A percentile compares a stretch with the other conserved stretches of the same genome.
Evolutionary conservation across 1,140 invertebrate genomes (phyloP).

Genomic region (Centruroides sculpturatus): DNA sequence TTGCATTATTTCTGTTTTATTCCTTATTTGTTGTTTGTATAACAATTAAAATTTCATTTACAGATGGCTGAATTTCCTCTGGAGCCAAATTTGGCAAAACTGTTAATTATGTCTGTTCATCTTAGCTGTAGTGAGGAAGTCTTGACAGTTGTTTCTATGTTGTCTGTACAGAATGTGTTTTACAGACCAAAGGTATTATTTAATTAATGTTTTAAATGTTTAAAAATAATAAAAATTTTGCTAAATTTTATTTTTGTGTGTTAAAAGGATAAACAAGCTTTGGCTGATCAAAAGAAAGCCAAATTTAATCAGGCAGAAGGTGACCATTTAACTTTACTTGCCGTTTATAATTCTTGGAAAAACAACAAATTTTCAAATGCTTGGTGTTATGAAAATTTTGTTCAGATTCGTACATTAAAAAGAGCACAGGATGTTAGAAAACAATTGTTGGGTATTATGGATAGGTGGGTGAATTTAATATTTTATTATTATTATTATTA

Average conservation of each 20-base stretch:
- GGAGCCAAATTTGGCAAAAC: conserved; percentile 97
- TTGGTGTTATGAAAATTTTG: conserved; percentile 99
- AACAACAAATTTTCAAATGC: conserved; percentile 98
- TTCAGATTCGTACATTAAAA: conserved; percentile 88
- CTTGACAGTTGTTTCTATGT: conserved; percentile 95
- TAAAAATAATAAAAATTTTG: not conserved
- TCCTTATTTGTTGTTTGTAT: too few species aligned
- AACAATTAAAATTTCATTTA: conserved; percentile 16
- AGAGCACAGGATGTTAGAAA: conserved; percentile 96
- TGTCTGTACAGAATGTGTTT: conserved; percentile 98
- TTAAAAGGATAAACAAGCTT: conserved; percentile 84
- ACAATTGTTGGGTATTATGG: conserved; percentile 95
- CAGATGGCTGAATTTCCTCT: conserved; percentile 98
- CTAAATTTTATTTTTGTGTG: conserved; percentile 9
- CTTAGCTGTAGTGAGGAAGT: conserved; percentile 98
- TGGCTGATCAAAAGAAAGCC: conserved; percentile 97
- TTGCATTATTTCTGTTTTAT: too few species aligned
- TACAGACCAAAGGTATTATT: conserved; percentile 49
- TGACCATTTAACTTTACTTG: conserved; percentile 92
- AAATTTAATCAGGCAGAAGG: conserved; percentile 99
- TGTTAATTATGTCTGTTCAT: conserved; percentile 98
- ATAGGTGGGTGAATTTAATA: conserved; percentile 42
- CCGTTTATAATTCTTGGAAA: conserved; percentile 99
- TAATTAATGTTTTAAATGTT: too few species aligned
- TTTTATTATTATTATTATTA: too few species aligned